Base-by-base conservation (phyloP, 2,888 invertebrate species). In the Ligdia adustata region DNA sequence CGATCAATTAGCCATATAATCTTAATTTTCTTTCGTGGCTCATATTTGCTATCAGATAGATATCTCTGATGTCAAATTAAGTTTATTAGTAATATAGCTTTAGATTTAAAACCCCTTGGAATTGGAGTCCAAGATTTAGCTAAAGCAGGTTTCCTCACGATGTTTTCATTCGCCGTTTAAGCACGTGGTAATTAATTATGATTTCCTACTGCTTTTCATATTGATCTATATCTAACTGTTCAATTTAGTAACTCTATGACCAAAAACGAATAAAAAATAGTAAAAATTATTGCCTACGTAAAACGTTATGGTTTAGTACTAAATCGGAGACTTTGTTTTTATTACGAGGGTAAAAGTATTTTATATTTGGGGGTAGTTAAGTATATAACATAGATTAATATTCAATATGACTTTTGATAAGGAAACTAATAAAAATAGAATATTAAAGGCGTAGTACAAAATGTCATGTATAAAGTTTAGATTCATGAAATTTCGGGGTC, bases 301-400 rank as follows among this genome's bases (percentile, higher is more conserved):
- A 54, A 59, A 57, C 32, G 16, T 51, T 58, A 53, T 48, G 50
- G 46, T 34, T 47, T 44, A 35, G 48, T 28, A 49, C 24, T 50
- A 45, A 51, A 55, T 47, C 53, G 49, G 43, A 32, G 35, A 48
- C 43, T 52, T 53, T 46, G 49, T 45, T 52, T 56, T 58, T 53
- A 52, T 45, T 35, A 29, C 47, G 26, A 38, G 37, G 46, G 48
- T 43, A 41, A 28, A 11, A 40, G 32, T 41, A 33, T 39, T 40
- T 40, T 45, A 34, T 40, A 34, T 37, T 39, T 20, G 12, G 33
- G 37, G 48, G 46, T 46, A 13, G 37, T 28, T 45, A 20, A 22
- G 12, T 43, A 42, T 42, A 34, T 16, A 31, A 16, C 33, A 18
- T 5, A 18, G 37, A 48, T 47, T 35, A 47, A 27, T 41, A 41